Percentiles rank a stretch among this genome's conserved stretches.
phyloP scores from a whole-genome alignment of 2,113 vertebrate genomes.

The Diphyllodes magnificus region DNA sequence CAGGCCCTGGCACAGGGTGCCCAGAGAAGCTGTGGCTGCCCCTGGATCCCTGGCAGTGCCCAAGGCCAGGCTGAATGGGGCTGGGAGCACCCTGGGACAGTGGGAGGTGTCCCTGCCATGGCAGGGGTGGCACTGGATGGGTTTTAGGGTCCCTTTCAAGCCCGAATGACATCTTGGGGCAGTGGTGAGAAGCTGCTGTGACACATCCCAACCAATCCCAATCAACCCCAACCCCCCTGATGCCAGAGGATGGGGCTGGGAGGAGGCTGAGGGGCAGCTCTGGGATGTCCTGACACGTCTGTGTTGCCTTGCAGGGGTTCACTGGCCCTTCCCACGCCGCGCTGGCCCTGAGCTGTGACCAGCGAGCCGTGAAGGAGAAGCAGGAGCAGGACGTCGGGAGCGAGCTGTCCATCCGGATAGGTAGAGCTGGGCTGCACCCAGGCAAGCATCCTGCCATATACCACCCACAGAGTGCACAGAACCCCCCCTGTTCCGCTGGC shows the following conservation, averaged over 20 bases:
- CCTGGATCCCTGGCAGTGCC: neutral
- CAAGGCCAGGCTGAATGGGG: rapidly evolving
- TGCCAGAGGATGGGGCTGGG: neutral
- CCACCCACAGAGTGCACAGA: conserved; percentile 20
- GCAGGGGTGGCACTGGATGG: neutral
- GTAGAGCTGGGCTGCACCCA: conserved; percentile 84
- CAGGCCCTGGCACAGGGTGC: neutral
- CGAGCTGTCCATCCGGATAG: conserved; percentile 90
- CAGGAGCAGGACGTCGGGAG: conserved; percentile 42
- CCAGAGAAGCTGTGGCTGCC: neutral
- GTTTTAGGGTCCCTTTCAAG: neutral
- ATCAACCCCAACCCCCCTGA: rapidly evolving
- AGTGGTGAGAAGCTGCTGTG: neutral
- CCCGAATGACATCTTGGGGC: neutral
- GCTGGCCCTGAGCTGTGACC: conserved; percentile 72
- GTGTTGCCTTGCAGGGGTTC: conserved; percentile 76
- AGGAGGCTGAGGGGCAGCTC: neutral
- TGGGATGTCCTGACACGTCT: neutral
- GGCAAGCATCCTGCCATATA: conserved; percentile 89
- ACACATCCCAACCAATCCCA: neutral
- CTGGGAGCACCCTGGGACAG: neutral
- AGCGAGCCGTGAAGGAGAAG: conserved; percentile 74
- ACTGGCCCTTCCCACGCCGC: conserved; percentile 71
- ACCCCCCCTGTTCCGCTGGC: neutral
- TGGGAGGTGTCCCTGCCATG: neutral